phyloP scores from a whole-genome alignment of 2,888 invertebrate genomes.

The Polia nebulosa region DNA sequence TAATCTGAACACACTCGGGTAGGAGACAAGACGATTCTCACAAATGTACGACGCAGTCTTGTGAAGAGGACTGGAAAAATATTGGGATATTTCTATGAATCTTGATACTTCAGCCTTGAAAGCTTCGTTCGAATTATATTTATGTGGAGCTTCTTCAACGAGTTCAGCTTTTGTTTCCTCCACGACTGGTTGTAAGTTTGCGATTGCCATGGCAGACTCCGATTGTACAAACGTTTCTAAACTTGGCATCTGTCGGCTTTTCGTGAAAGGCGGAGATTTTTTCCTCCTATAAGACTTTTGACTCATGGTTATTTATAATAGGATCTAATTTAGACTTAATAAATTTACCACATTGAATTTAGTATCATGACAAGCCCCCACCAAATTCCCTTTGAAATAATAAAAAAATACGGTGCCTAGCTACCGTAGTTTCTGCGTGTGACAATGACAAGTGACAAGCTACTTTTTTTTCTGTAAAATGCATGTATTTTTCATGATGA shows the following conservation, averaged over 20 bases:
- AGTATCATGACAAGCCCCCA: constrained; percentile 20
- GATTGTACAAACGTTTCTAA: constrained; percentile 32
- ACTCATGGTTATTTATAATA: constrained; percentile 56
- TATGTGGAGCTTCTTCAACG: constrained; percentile 68
- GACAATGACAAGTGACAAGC: constrained; percentile 9
- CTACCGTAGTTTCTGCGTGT: neutral
- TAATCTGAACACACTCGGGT: constrained; percentile 80
- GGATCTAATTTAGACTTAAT: constrained; percentile 8
- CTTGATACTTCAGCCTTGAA: constrained; percentile 81
- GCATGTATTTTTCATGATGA: neutral
- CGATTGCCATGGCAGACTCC: constrained; percentile 43
- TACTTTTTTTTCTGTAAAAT: constrained; percentile 8
- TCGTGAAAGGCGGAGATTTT: constrained; percentile 50
- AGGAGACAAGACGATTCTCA: constrained; percentile 81
- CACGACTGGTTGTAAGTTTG: constrained; percentile 65
- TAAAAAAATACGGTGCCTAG: neutral
- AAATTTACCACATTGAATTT: constrained; percentile 34
- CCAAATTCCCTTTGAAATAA: neutral
- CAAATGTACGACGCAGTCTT: constrained; percentile 86
- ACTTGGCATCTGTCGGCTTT: constrained; percentile 31
- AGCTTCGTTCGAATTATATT: constrained; percentile 65
- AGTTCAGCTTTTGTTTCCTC: constrained; percentile 74
- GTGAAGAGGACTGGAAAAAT: constrained; percentile 83
- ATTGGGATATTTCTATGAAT: constrained; percentile 86
- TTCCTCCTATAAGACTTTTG: constrained; percentile 46